A percentile compares a stretch with the other conserved stretches of the same genome.
These are phyloP conservation scores for Hofmannophila pseudospretella DNA, from an alignment of 2,888 invertebrate species.

Conservation along the genomic window DNA sequence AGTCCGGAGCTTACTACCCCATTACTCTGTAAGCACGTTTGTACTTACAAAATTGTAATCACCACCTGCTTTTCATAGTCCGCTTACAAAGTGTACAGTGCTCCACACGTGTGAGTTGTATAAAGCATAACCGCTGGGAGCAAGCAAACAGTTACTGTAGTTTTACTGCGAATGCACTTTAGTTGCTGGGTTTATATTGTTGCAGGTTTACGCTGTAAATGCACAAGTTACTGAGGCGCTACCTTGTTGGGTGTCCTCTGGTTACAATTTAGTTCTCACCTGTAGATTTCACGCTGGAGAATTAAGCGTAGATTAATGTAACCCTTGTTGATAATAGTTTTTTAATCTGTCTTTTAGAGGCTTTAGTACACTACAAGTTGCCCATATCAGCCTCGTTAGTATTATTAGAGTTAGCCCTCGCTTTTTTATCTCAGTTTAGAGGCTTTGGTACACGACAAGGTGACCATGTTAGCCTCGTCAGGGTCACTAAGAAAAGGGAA, in stretches of 20 bases:
- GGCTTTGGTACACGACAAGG: too few relatives aligned
- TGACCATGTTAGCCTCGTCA: too few relatives aligned
- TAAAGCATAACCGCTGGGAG: constrained; percentile 2
- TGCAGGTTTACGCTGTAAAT: constrained; percentile 5
- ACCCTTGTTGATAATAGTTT: background rate
- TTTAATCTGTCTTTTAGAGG: background rate
- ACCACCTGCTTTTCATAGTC: background rate
- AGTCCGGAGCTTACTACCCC: too few relatives aligned
- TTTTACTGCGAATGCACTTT: constrained; percentile 7
- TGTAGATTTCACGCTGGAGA: background rate
- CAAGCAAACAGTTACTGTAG: constrained; percentile 5
- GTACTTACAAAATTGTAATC: too few relatives aligned
- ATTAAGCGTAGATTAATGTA: background rate
- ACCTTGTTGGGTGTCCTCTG: background rate
- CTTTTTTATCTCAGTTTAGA: too few relatives aligned
- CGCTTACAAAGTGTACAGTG: constrained; percentile 1
- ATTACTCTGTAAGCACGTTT: too few relatives aligned
- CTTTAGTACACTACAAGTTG: too few relatives aligned
- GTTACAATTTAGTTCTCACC: constrained; percentile 3
- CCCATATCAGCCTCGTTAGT: too few relatives aligned
- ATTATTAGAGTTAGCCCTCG: background rate
- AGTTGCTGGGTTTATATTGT: constrained; percentile 7
- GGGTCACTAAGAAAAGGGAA: too few relatives aligned
- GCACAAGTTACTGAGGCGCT: background rate
- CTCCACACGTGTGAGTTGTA: background rate